Base-by-base conservation (phyloP, 2,113 vertebrate genomes). In the Sceloporus undulatus region DNA sequence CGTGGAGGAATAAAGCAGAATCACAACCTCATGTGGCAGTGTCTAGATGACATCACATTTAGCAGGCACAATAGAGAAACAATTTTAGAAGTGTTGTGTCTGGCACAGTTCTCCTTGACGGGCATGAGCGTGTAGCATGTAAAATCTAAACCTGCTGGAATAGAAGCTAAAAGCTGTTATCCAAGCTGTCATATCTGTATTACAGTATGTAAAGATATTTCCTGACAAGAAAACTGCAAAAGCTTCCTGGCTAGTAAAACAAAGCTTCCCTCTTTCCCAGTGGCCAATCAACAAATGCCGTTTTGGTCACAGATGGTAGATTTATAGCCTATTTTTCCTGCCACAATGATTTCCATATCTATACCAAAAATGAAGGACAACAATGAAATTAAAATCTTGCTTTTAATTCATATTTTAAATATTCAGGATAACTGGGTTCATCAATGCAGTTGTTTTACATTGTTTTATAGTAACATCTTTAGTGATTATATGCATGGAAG, bases 151-250 rank as follows among this genome's bases (percentile, higher is more conserved):
- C 89, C 95, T 95, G 92, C 90, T 94, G 88, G 90, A 95, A 93
- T 96, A 95, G 85, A 62, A 94, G 93, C 90, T 95, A 94, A 97
- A 96, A 38, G 83, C 91, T 96, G 87, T 94, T 96, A 96, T 95
- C 93, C 94, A 96, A 94, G 93, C 93, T 97, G 96, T 97, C 96
- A 95, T 93, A 96, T 95, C 92, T 95, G 82, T 93, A 93, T 92
- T 96, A 92, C 92, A 95, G 82, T 94, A 96, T 96, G 96, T 96
- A 96, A 97, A 96, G 93, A 95, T 95, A 96, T 90, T 95, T 92
- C 89, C 92, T 96, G 91, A 96, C 95, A 96, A 94, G 93, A 96
- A 95, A 94, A 97, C 95, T 93, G 95, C 96, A 91, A 95, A 96
- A 95, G 82, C 91, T 95, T 86, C 93, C 92, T 91, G 91, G 89